Base-by-base conservation (phyloP, 1,140 invertebrate genomes). In the Onthophagus taurus region DNA sequence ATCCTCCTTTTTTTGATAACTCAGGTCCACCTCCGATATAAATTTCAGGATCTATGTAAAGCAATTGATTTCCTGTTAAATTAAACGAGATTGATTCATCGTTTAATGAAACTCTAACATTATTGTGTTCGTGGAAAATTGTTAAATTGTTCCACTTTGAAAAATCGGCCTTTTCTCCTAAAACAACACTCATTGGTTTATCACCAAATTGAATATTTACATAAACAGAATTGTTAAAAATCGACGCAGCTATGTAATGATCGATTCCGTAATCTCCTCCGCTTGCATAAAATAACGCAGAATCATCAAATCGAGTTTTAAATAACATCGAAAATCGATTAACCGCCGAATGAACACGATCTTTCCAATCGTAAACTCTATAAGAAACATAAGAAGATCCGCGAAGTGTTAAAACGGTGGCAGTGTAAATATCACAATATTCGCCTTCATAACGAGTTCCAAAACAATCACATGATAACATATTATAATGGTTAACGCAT, bases 321-420 rank as follows among this genome's bases (percentile, higher is more conserved):
- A 95, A 94, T 57, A 85, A 75, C 47, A 95, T 67, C 57, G 89
- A 90, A 44, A 94, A 85, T 50, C 85, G 72, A 47, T 85, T 91
- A 6, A 80, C 78, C 16, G 87, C 83, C 1, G 87, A 88, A 60
- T 93, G 86, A 7, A 90, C 83, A 29, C 86, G 74, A 65, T 93
- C 88, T 61, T 89, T 88, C 83, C 87, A 91, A 55, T 91, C 85
- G 60, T 93, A 94, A 11, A 94, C 84, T 37, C 88, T 73, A 64
- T 93, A 94, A 1, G 87, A 91, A 1, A 96, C 80, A 68, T 89
- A 94, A 18, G 90, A 92, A 39, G 89, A 91, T 0, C 91, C 90
- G 48, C 85, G 73, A 8, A 94, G 65, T 0, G 90, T 94, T 18
- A 94, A 69, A 43, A 86, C 77, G 1, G 89, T 90, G 3, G 87